Percentiles rank a stretch among this genome's conserved stretches.
phyloP scores from a whole-genome alignment of 2,888 invertebrate species.

The Cryptocephalus primarius region DNA sequence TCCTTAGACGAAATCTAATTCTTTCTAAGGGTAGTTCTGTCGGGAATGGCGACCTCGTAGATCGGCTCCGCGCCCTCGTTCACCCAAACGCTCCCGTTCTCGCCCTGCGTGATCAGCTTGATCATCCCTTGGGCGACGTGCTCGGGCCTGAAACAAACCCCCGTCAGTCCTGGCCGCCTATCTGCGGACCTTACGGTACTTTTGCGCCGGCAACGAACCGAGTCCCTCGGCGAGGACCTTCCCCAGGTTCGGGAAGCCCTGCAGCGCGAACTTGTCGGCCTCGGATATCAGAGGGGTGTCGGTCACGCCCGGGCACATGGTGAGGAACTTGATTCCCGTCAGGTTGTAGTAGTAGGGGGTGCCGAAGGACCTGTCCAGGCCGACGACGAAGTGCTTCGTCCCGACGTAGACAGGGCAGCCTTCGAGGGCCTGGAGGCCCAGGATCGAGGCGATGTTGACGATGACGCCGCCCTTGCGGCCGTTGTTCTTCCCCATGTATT shows the following conservation, averaged over 20 bases:
- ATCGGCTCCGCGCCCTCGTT: slow-evolving; percentile 33
- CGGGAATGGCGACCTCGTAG: slow-evolving; percentile 26
- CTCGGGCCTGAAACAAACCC: slow-evolving; percentile 14
- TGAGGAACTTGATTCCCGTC: slow-evolving; percentile 35
- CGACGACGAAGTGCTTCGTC: slow-evolving; percentile 47
- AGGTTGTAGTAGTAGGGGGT: slow-evolving; percentile 25
- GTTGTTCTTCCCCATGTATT: slow-evolving; percentile 47
- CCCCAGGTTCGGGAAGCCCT: slow-evolving; percentile 21
- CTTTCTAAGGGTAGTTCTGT: slow-evolving; percentile 20
- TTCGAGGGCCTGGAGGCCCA: slow-evolving; percentile 44
- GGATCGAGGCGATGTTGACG: slow-evolving; percentile 54
- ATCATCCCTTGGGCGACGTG: slow-evolving; percentile 32
- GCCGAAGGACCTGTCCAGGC: slow-evolving; percentile 42
- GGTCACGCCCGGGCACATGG: slow-evolving; percentile 38
- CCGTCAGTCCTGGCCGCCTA: background rate
- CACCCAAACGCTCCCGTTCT: slow-evolving; percentile 44
- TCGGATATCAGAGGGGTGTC: slow-evolving; percentile 32
- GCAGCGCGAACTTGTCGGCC: slow-evolving; percentile 19
- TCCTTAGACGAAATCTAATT: slow-evolving; percentile 4
- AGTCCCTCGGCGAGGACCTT: slow-evolving; percentile 23
- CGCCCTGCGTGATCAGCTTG: slow-evolving; percentile 32
- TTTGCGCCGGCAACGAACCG: slow-evolving; percentile 27
- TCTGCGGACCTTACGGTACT: background rate
- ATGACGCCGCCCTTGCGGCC: slow-evolving; percentile 53
- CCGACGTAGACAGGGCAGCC: slow-evolving; percentile 48